Conservation (phyloP, 2,888 invertebrate genomes). For the Dendrolimus pini region DNA sequence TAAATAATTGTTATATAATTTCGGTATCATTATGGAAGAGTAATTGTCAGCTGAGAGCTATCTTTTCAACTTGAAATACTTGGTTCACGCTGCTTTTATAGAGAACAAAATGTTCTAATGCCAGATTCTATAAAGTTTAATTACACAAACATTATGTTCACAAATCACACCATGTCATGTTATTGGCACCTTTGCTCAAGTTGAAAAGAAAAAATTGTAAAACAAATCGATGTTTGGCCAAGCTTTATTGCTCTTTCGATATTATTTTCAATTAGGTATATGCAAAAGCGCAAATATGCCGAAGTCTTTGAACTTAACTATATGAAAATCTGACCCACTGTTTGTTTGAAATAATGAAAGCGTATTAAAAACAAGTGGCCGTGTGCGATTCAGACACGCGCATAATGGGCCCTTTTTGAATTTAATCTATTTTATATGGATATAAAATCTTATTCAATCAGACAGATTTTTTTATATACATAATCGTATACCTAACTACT, state of each 20-base stretch:
- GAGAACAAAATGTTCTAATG: slow-evolving; percentile 12
- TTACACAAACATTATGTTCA: slow-evolving; percentile 22
- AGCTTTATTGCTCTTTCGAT: slow-evolving; percentile 17
- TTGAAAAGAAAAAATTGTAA: slow-evolving; percentile 45
- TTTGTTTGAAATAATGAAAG: no score
- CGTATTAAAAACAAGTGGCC: no score
- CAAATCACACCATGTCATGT: slow-evolving; percentile 14
- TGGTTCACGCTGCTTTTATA: slow-evolving; percentile 29
- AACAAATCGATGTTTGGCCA: slow-evolving; percentile 26
- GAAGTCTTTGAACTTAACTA: not conserved
- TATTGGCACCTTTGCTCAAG: slow-evolving; percentile 39
- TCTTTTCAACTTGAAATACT: slow-evolving; percentile 57
- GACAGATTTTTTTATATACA: no score
- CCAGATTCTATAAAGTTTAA: slow-evolving; percentile 15
- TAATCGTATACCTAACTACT: no score
- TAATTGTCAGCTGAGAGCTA: slow-evolving; percentile 52
- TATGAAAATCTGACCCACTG: no score
- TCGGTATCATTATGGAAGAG: slow-evolving; percentile 19
- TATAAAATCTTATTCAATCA: no score
- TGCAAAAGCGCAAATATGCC: not conserved
- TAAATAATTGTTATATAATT: no score
- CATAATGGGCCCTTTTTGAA: no score
- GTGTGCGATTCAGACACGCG: no score
- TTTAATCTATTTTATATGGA: no score
- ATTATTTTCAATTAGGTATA: not conserved